Conservation (phyloP, 2,797 vertebrate genomes). For the Molossus molossus region DNA sequence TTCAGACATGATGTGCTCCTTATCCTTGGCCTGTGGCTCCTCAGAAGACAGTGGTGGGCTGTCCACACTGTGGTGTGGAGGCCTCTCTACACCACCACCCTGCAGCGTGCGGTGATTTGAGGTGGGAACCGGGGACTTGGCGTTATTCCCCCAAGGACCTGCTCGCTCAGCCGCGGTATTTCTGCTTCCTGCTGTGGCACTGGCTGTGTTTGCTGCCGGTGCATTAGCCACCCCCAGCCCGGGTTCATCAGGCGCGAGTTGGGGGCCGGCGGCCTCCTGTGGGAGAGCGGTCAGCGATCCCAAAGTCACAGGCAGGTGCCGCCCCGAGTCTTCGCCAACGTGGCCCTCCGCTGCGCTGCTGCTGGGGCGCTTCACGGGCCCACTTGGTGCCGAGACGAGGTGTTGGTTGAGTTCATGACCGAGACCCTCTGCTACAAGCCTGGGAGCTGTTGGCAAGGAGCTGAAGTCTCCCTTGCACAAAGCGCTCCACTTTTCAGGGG, state of each 20-base stretch:
- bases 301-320: not conserved
- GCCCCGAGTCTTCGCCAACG: rapidly evolving
- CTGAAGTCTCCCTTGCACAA: not conserved
- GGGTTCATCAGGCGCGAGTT: rapidly evolving
- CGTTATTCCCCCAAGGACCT: rapidly evolving
- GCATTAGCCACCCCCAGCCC: rapidly evolving
- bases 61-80: rapidly evolving
- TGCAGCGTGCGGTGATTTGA: rapidly evolving
- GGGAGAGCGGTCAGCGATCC: not conserved
- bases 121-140: not conserved
- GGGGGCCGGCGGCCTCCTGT: rapidly evolving
- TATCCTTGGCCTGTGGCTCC: not conserved
- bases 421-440: not conserved
- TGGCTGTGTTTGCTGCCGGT: not conserved
- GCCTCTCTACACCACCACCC: rapidly evolving
- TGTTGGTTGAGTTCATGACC: rapidly evolving
- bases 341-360: rapidly evolving
- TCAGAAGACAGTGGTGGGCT: rapidly evolving
- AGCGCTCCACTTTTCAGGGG: not conserved
- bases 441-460: not conserved
- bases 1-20: rapidly evolving
- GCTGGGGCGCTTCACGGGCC: not conserved
- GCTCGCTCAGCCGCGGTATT: rapidly evolving
- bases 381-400: not conserved
- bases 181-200: not conserved